These are phyloP conservation scores for Notarius quadriscutis DNA, from an alignment of 2,113 vertebrate species.

Conservation along the genomic window DNA sequence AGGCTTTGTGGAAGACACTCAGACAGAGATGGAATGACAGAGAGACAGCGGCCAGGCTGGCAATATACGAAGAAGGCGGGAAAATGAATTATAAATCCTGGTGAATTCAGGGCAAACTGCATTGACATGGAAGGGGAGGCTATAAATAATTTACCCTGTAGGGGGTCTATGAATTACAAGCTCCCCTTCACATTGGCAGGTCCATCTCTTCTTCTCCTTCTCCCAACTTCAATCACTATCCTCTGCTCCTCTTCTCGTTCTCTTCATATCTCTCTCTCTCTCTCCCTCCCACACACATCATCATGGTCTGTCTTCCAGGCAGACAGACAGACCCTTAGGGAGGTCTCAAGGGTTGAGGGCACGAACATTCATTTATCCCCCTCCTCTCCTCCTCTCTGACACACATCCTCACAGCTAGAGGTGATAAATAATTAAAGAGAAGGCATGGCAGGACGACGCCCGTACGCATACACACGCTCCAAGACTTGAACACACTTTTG, in stretches of 20 bases:
- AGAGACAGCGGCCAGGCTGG: slow-evolving; percentile 52
- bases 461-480: slow-evolving; percentile 46
- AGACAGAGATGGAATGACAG: slow-evolving; percentile 22
- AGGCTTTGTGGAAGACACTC: slow-evolving; percentile 50
- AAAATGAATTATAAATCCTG: slow-evolving; percentile 77
- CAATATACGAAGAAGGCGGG: slow-evolving; percentile 56
- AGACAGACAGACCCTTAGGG: slow-evolving; percentile 57
- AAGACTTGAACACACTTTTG: slow-evolving; percentile 18
- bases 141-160: slow-evolving; percentile 77
- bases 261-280: slow-evolving; percentile 12
- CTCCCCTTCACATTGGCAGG: slow-evolving; percentile 45
- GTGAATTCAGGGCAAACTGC: slow-evolving; percentile 75
- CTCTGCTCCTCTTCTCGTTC: slow-evolving; percentile 5
- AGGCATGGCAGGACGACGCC: slow-evolving; percentile 67
- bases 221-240: slow-evolving; percentile 54
- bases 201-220: slow-evolving; percentile 41
- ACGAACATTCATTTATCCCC: slow-evolving; percentile 71
- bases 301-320: slow-evolving; percentile 39
- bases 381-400: slow-evolving; percentile 55
- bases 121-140: slow-evolving; percentile 64
- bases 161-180: slow-evolving; percentile 64
- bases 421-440: slow-evolving; percentile 76
- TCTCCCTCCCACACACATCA: not conserved
- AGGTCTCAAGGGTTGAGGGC: slow-evolving; percentile 56
- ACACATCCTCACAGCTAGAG: slow-evolving; percentile 74